A percentile compares a stretch with the other conserved stretches of the same genome.
phyloP scores from a whole-genome alignment of 2,113 vertebrate species.

The Scopus umbretta region DNA sequence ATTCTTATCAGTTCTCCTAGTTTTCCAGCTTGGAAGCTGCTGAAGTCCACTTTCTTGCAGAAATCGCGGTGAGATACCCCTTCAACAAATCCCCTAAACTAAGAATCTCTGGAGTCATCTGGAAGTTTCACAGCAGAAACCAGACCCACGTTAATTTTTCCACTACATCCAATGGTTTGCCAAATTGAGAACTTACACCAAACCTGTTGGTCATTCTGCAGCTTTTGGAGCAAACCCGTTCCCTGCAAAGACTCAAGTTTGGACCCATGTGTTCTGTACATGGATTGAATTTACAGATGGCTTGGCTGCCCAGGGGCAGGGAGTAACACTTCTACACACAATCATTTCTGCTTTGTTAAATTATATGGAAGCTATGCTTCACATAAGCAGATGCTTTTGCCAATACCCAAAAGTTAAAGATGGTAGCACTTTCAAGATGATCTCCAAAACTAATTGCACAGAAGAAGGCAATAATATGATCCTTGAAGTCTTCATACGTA shows the following conservation, averaged over 20 bases:
- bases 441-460: not conserved
- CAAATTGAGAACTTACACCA: not conserved
- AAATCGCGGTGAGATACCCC: not conserved
- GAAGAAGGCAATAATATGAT: not conserved
- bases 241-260: too few species aligned
- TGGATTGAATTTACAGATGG: not conserved
- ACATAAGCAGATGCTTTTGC: not conserved
- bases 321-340: not conserved
- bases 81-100: not conserved
- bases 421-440: not conserved
- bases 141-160: not conserved
- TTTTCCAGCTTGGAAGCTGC: not conserved
- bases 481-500: not conserved
- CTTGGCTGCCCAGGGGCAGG: not conserved
- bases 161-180: not conserved
- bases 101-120: not conserved
- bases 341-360: not conserved
- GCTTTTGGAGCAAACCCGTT: not conserved
- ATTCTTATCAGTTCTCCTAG: not conserved
- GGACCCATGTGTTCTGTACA: not conserved
- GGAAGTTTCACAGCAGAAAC: not conserved
- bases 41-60: not conserved
- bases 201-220: not conserved
- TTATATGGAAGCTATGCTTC: not conserved
- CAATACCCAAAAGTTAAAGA: not conserved